Base-by-base conservation (phyloP, 2,888 invertebrate genomes). In the Rotaria macrura region DNA sequence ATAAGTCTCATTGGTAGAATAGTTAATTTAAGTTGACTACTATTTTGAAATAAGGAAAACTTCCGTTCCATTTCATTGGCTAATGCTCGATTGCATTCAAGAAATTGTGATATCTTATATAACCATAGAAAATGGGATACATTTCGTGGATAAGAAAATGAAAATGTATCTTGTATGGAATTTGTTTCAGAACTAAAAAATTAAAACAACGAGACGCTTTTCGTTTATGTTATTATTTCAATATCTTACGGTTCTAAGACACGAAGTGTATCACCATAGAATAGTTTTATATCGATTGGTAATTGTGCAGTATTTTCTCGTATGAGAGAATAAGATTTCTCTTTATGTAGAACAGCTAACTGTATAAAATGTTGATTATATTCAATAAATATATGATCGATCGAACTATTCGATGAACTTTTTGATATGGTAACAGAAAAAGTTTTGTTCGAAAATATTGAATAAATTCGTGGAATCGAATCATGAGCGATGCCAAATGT, bases 41-140 rank as follows among this genome's bases (percentile, higher is more conserved):
- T 57, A 65, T 85, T 83, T 72, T 83, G 47, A 65, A 84, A 84
- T 49, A 29, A 20, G 25, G 49, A n/a, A 25, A 65, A 38, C 38
- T 85, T 84, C 17, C n/a, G 43, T 38, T 84, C 29, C 57, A 84
- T 85, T 49, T 49, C 25, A 23, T 83, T 72, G 5, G 72, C 84
- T 38, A 85, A 85, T 2, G 49, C 34, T 49, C 34, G 20, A 72
- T 85, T 84, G 34, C 85, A 85, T 84, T 85, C 84, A 40, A 85
- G n/a, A 84, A 85, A 85, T 49, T 43, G 52, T 49, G 85, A 85
- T 47, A 34, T 83, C 43, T 40, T 83, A 72, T 85, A 85, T 25
- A 79, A n/a, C 79, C 79, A 79, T 25, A 79, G 5, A 79, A 79
- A 79, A 79, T 79, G 79, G 25, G 43, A 79, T 7, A 43, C n/a